Base-by-base conservation (phyloP, 1,140 invertebrate genomes). In the Melitaea cinxia region DNA sequence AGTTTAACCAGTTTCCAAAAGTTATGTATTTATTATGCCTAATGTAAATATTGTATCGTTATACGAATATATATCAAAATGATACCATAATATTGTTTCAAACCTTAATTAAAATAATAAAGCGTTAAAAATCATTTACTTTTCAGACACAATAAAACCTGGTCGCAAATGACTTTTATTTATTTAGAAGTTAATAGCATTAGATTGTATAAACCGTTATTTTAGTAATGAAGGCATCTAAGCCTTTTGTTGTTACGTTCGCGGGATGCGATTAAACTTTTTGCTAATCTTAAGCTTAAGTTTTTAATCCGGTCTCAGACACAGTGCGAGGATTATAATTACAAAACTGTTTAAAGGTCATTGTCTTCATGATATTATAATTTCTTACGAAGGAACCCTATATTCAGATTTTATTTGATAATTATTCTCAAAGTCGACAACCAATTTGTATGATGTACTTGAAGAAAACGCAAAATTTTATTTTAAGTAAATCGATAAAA, bases 401-500 rank as follows among this genome's bases (percentile, higher is more conserved):
- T 30, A 26, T 17, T 63, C 28, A 15, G 42, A 56, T 63, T 55
- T 37, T 28, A 26, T 63, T 63, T 55, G 60, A 59, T 59, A 59
- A 26, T 1, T 14, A n/a, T 39, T 53, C 55, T 42, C 14, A 58
- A 53, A 33, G 54, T 54, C 15, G 6, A 52, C 55, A 14, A 12
- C 23, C 30, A 54, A 65, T 58, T 56, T 24, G 26, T 24, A 7
- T 49, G 26, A 56, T 50, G 15, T 58, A 33, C 35, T 58, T 57
- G 55, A 26, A n/a, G 24, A 23, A 53, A 59, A 53, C 37, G 30
- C 3, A 17, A 30, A 56, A 35, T 30, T 50, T 56, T 30, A 24
- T 50, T 65, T 57, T 23, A 57, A 35, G 52, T 52, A 65, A 60
- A 59, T 61, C 56, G 57, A 72, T 61, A 55, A 59, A 64, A 64